Evolutionary conservation across 2,888 invertebrate genomes (phyloP).

Genomic region (Nemotelus nigrinus): DNA sequence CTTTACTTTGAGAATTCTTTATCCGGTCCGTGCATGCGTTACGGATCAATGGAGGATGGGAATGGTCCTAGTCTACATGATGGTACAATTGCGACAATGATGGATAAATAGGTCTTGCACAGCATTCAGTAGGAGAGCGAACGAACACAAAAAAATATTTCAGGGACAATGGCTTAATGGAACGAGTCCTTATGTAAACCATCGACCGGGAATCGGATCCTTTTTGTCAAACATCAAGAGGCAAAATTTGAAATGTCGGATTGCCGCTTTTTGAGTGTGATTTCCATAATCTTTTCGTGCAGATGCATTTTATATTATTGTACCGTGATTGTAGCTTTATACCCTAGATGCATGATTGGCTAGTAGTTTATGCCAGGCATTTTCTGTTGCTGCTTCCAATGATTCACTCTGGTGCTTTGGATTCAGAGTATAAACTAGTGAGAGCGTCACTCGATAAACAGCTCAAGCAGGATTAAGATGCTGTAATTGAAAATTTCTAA

Average conservation of each 20-base stretch:
- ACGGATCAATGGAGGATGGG: slow-evolving; percentile 7
- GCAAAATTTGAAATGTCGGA: slow-evolving; percentile 13
- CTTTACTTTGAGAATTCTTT: slow-evolving; percentile 9
- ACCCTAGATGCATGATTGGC: neutral
- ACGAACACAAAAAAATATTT: slow-evolving; percentile 10
- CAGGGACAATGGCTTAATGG: slow-evolving; percentile 40
- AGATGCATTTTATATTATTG: neutral
- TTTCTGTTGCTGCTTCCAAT: neutral
- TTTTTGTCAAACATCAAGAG: slow-evolving; percentile 35
- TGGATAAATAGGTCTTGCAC: slow-evolving; percentile 23
- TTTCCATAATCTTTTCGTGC: neutral
- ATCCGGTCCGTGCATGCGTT: slow-evolving; percentile 24
- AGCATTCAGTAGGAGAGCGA: neutral
- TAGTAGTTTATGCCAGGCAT: neutral
- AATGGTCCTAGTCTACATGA: slow-evolving; percentile 12
- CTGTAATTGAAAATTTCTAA: slow-evolving; percentile 14
- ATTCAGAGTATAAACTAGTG: too few species aligned
- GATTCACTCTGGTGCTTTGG: neutral
- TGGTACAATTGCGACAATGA: slow-evolving; percentile 38
- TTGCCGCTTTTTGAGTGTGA: slow-evolving; percentile 8
- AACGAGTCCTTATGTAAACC: slow-evolving; percentile 21
- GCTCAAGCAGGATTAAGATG: neutral
- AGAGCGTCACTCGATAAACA: neutral
- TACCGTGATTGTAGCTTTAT: neutral
- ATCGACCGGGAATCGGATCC: slow-evolving; percentile 13